phyloP scores from a whole-genome alignment of 2,888 invertebrate genomes.

The Anoplius nigerrimus region DNA sequence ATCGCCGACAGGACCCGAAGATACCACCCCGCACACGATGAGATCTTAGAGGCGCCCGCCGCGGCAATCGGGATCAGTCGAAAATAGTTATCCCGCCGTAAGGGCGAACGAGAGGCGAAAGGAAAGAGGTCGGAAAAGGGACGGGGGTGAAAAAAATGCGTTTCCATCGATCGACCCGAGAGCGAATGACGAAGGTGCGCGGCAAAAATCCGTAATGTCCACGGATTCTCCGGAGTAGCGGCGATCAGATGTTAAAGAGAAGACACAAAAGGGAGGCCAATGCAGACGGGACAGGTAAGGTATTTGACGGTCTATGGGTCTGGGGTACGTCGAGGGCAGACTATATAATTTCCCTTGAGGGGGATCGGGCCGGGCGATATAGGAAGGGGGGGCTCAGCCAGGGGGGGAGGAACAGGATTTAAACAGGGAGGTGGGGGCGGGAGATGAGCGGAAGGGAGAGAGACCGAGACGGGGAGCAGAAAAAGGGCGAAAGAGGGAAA shows the following conservation, averaged over 20 bases:
- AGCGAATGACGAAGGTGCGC: constrained; percentile 40
- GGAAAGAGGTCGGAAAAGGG: no score
- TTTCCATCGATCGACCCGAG: neutral
- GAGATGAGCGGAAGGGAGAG: constrained; percentile 48
- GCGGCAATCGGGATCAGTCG: no score
- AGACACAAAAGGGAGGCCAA: constrained; percentile 59
- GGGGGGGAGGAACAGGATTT: constrained; percentile 39
- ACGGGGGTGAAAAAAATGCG: constrained; percentile 13
- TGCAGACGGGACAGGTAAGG: constrained; percentile 66
- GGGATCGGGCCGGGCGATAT: constrained; percentile 70
- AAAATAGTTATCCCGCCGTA: no score
- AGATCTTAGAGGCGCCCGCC: no score
- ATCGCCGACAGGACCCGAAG: no score
- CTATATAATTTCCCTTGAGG: constrained; percentile 75
- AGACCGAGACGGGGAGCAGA: constrained; percentile 52
- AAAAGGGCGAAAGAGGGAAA: constrained; percentile 38
- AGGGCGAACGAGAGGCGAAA: no score
- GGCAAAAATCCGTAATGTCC: constrained; percentile 55
- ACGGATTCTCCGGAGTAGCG: constrained; percentile 34
- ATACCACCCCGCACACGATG: no score
- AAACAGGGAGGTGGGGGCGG: constrained; percentile 33
- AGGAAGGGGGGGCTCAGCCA: no score
- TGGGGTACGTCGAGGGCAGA: constrained; percentile 62
- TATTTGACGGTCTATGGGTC: constrained; percentile 64
- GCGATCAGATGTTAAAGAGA: constrained; percentile 37